A percentile compares a stretch with the other conserved stretches of the same genome.
These are phyloP conservation scores for Dromius quadrimaculatus DNA, from an alignment of 2,888 invertebrate genomes.

Conservation along the genomic window DNA sequence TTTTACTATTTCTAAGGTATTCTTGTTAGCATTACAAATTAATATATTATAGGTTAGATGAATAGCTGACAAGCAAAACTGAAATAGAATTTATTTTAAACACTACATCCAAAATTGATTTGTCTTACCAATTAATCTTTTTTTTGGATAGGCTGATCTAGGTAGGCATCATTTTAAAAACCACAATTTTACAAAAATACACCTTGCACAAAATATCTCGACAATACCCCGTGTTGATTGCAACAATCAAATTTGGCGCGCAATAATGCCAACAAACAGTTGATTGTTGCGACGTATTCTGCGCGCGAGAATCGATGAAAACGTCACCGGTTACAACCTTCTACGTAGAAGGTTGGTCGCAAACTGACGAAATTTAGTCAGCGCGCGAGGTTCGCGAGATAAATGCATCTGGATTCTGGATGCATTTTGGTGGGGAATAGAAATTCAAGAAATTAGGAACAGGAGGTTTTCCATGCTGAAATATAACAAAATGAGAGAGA, in stretches of 20 bases:
- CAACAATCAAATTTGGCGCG: conserved; percentile 8
- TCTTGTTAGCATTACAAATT: too few species aligned
- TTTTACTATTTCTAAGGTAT: too few species aligned
- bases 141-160: background rate
- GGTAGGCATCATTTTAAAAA: conserved; percentile 14
- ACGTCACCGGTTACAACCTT: conserved; percentile 11
- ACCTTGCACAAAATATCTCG: background rate
- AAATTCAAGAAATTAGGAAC: conserved; percentile 15
- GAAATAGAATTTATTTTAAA: too few species aligned
- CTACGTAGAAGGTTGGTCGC: conserved; percentile 6
- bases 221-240: background rate
- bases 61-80: too few species aligned
- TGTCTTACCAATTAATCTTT: conserved; percentile 30
- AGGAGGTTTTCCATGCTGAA: background rate
- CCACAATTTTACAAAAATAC: background rate
- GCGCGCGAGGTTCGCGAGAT: background rate
- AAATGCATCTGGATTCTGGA: conserved; percentile 24
- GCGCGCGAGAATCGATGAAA: conserved; percentile 1
- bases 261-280: background rate
- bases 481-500: background rate
- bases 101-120: too few species aligned
- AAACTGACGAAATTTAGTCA: conserved; percentile 6
- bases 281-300: conserved; percentile 11
- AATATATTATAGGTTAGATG: too few species aligned
- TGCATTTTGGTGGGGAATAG: conserved; percentile 26